A percentile compares a stretch with the other conserved stretches of the same genome.
Conservation (phyloP, 2,888 invertebrate species). For the Pedicia rivosa region DNA sequence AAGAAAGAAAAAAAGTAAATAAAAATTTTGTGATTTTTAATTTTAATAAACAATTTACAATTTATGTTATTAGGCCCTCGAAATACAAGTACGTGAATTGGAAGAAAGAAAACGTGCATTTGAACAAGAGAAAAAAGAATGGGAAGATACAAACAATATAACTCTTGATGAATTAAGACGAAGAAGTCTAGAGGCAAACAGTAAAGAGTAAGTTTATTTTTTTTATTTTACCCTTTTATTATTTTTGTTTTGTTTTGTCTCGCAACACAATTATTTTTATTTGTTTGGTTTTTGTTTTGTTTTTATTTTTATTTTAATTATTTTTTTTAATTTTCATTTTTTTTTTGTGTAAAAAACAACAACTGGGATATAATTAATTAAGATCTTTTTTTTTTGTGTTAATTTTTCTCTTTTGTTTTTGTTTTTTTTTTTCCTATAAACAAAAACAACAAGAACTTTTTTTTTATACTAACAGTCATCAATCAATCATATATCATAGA, state of each 20-base stretch:
- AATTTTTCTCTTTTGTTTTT: not conserved
- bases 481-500: too few species aligned
- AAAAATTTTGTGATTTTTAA: not conserved
- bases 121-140: constrained; percentile 67
- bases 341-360: not conserved
- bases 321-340: not conserved
- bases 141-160: constrained; percentile 82
- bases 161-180: constrained; percentile 79
- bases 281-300: constrained; percentile 1
- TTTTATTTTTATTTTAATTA: constrained; percentile 1
- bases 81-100: constrained; percentile 80
- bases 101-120: constrained; percentile 78
- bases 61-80: constrained; percentile 37
- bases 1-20: constrained; percentile 49
- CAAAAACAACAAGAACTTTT: too few species aligned
- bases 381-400: not conserved
- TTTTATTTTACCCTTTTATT: not conserved
- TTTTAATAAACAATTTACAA: not conserved
- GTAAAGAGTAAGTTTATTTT: constrained; percentile 58
- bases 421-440: too few species aligned
- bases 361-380: constrained; percentile 4
- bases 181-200: constrained; percentile 75
- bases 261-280: not conserved
- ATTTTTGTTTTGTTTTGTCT: constrained; percentile 2
- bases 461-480: too few species aligned